These are phyloP conservation scores for Griposia aprilina DNA, from an alignment of 2,888 invertebrate species.

Conservation along the genomic window DNA sequence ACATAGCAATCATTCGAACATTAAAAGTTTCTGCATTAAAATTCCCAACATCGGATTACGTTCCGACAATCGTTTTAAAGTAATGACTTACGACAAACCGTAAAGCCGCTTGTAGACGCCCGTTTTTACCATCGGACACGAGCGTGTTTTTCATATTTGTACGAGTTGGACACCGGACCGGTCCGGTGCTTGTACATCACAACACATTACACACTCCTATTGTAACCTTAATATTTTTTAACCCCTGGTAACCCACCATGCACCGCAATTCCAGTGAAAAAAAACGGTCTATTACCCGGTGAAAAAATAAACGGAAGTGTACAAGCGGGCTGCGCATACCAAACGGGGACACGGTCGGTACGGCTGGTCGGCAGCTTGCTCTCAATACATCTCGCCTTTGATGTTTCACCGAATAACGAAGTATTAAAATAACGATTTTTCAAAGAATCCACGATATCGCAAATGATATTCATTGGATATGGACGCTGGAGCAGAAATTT, in stretches of 20 bases:
- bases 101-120: not conserved
- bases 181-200: not conserved
- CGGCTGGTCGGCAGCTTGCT: not conserved
- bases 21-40: conserved; percentile 9
- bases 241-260: no score
- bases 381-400: conserved; percentile 17
- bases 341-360: not conserved
- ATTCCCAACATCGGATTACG: conserved; percentile 14
- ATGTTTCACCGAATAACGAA: conserved; percentile 20
- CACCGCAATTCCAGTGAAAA: not conserved
- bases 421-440: conserved; percentile 34
- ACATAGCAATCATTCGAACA: not conserved
- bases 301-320: not conserved
- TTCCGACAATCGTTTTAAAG: conserved; percentile 21
- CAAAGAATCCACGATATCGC: conserved; percentile 29
- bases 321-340: not conserved
- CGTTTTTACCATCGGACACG: not conserved
- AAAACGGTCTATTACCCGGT: no score
- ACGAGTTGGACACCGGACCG: not conserved
- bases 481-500: conserved; percentile 34
- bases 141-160: not conserved
- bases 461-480: conserved; percentile 48
- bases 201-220: not conserved
- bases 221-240: not conserved
- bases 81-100: conserved; percentile 21